Evolutionary conservation across 2,888 invertebrate species (phyloP), one percentile per base, ranked within the genome.

Genomic region (Phengaris alcon): DNA sequence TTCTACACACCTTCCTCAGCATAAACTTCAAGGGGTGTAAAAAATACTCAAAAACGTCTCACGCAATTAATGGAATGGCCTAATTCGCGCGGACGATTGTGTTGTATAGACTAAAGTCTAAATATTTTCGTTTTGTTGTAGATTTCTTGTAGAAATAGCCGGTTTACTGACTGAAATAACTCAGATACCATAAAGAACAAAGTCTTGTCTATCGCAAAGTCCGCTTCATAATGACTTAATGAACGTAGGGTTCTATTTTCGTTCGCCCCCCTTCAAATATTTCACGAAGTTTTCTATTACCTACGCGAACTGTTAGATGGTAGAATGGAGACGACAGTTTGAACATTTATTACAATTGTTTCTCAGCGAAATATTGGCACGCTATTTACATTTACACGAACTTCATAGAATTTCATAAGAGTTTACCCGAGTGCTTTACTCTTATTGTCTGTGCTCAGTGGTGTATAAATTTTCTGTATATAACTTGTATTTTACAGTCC

Each of bases 331-430:
- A 54, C 70, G 44, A 70, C 35, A 52, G 22, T 72, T 72, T 72
- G 72, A 13, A 72, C 72, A 72, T 72, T 72, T 72, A 72, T 72
- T 72, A 52, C n/a, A 72, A 72, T 72, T 54, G 72, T 72, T 54
- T 22, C 52, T 54, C 22, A 44, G 10, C 35, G 51, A 72, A 72
- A 72, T 54, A 72, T 72, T 72, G 72, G 72, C 72, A 54, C 72
- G 54, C 51, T 52, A 54, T 72, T 52, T 72, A 35, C 12, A n/a
- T n/a, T n/a, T n/a, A n/a, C n/a, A n/a, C n/a, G n/a, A n/a, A n/a
- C n/a, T n/a, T n/a, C n/a, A n/a, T n/a, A 35, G 22, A 72, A 72
- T 69, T 72, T 54, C 51, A 51, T 48, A 35, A 35, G 54, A 72
- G 54, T 52, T 72, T 52, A 52, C 35, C 52, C 22, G 72, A 35